A percentile compares a stretch with the other conserved stretches of the same genome.
Conservation (phyloP, 2,113 vertebrate species). For the Capra hircus region DNA sequence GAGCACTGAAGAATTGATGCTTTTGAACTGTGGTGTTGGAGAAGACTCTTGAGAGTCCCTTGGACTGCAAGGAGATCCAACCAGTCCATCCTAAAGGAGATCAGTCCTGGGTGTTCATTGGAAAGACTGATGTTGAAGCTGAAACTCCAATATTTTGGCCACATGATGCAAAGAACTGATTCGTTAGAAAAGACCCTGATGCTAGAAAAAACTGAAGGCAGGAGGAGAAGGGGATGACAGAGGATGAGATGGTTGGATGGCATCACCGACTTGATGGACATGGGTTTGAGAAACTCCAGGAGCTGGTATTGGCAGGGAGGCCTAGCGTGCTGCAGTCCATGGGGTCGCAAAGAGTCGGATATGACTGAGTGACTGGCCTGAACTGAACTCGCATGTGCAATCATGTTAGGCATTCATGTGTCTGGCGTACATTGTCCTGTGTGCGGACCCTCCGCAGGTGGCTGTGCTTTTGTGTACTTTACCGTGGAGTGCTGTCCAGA, state of each 20-base stretch:
- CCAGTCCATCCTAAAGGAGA: not conserved
- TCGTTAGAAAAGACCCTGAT: not conserved
- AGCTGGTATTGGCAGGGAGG: not conserved
- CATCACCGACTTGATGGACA: fast-evolving
- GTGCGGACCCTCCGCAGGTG: not conserved
- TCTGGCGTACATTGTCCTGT: fast-evolving
- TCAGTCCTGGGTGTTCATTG: not conserved
- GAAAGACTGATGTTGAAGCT: not conserved
- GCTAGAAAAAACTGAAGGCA: not conserved
- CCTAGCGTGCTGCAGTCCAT: not conserved
- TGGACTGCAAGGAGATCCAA: not conserved
- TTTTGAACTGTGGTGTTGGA: not conserved
- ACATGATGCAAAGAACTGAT: not conserved
- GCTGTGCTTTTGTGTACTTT: not conserved
- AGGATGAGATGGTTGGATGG: not conserved
- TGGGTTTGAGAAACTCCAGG: not conserved
- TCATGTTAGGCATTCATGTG: not conserved
- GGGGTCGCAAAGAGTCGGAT: fast-evolving
- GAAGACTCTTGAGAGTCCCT: not conserved
- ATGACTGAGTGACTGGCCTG: not conserved
- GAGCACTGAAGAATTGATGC: not conserved
- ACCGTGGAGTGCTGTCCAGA: not conserved
- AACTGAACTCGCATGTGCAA: not conserved
- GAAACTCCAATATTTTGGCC: not conserved
- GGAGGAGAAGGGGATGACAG: not conserved